phyloP scores from a whole-genome alignment of 1,140 invertebrate species.

The Drosophila mauritiana region DNA sequence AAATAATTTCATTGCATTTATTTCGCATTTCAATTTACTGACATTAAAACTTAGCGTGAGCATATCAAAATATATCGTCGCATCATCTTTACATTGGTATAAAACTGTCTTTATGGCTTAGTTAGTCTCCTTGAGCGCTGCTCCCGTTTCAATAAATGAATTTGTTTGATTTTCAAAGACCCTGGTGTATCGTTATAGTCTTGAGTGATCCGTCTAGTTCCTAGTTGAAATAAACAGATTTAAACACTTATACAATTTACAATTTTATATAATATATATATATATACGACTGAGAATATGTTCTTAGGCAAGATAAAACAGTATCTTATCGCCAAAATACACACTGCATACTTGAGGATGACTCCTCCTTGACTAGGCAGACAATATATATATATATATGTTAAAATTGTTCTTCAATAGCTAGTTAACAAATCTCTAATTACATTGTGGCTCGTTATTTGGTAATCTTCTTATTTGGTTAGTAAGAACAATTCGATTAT shows the following conservation, averaged over 20 bases:
- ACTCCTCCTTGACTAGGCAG: conserved; percentile 50
- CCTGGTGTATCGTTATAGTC: conserved; percentile 25
- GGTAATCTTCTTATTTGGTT: conserved; percentile 50
- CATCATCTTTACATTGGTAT: conserved; percentile 42
- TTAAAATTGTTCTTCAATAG: conserved; percentile 16
- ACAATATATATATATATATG: conserved; percentile 21
- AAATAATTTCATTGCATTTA: conserved; percentile 50
- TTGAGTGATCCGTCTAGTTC: conserved; percentile 35
- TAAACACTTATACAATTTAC: conserved; percentile 40
- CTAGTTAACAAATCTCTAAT: conserved; percentile 42
- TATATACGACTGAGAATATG: conserved; percentile 36
- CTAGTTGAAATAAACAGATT: conserved; percentile 27
- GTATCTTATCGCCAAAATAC: conserved; percentile 26
- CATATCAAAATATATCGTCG: conserved; percentile 69
- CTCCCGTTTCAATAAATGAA: conserved; percentile 10
- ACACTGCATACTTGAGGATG: conserved; percentile 24
- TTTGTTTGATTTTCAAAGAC: conserved; percentile 22
- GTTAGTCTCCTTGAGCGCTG: conserved; percentile 32
- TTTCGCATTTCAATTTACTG: conserved; percentile 41
- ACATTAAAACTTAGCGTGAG: conserved; percentile 55
- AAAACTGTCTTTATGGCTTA: conserved; percentile 62
- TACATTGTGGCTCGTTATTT: conserved; percentile 37
- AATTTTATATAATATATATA: conserved; percentile 25
- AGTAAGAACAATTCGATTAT: conserved; percentile 16
- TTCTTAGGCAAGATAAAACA: conserved; percentile 15